phyloP scores from a whole-genome alignment of 2,888 invertebrate genomes.

The Nephrotoma guestfalica region DNA sequence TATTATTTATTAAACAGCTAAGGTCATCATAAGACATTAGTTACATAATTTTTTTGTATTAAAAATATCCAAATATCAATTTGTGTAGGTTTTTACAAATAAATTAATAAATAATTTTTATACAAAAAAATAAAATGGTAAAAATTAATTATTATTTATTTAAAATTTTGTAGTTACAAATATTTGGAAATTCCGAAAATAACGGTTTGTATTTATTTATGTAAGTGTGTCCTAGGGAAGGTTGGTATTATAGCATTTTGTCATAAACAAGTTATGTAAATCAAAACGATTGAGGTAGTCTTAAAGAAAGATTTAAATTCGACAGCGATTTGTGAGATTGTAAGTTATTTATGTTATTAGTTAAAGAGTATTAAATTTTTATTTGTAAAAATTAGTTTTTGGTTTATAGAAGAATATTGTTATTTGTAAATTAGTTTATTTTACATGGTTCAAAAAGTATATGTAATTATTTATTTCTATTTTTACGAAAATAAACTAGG shows the following conservation, averaged over 20 bases:
- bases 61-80: not conserved
- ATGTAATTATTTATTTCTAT: not conserved
- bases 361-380: not conserved
- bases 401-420: not conserved
- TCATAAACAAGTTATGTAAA: not conserved
- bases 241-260: not conserved
- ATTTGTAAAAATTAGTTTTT: not conserved
- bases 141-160: conserved; percentile 6
- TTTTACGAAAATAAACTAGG: not conserved
- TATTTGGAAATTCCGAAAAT: conserved; percentile 12
- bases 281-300: not conserved
- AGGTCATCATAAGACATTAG: conserved; percentile 32
- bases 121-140: conserved; percentile 16
- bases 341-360: not conserved
- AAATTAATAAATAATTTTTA: conserved; percentile 8
- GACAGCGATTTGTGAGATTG: not conserved
- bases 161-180: conserved; percentile 4
- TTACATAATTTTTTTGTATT: conserved; percentile 19
- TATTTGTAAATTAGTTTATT: not conserved
- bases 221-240: not conserved
- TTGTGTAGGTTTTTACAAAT: conserved; percentile 6
- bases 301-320: not conserved
- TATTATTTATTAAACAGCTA: conserved; percentile 21
- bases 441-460: not conserved
- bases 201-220: not conserved